A percentile compares a stretch with the other conserved stretches of the same genome.
Conservation (phyloP, 2,797 vertebrate species). For the Gastrophryne carolinensis region DNA sequence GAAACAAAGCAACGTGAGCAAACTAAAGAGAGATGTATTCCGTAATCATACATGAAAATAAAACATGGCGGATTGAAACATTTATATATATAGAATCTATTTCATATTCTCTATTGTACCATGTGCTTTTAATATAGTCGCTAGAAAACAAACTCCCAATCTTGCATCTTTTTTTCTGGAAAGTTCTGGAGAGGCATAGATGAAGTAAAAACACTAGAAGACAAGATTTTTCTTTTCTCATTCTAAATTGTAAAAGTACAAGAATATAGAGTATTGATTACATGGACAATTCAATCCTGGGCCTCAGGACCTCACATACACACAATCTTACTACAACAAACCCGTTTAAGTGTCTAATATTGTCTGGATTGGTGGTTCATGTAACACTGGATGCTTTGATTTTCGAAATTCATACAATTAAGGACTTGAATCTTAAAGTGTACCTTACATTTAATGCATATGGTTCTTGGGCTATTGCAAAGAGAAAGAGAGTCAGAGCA, state of each 20-base stretch:
- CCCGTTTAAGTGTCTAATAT: slow-evolving; percentile 21
- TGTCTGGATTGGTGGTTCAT: not conserved
- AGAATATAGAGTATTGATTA: slow-evolving; percentile 58
- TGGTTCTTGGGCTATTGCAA: too few species aligned
- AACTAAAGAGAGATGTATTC: not conserved
- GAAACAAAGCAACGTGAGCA: slow-evolving; percentile 12
- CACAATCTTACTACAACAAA: slow-evolving; percentile 59
- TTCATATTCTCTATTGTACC: slow-evolving; percentile 27
- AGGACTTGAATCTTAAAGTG: not conserved
- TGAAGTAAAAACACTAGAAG: slow-evolving; percentile 47
- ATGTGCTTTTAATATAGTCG: slow-evolving; percentile 46
- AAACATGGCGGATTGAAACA: slow-evolving; percentile 28
- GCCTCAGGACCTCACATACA: slow-evolving; percentile 58
- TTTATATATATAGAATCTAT: slow-evolving; percentile 33
- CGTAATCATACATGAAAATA: slow-evolving; percentile 26
- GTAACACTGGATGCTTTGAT: slow-evolving; percentile 8
- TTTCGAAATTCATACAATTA: not conserved
- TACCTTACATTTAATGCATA: not conserved
- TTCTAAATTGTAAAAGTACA: slow-evolving; percentile 60
- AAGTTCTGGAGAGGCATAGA: slow-evolving; percentile 55
- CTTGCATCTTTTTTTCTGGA: slow-evolving; percentile 22
- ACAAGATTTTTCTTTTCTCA: slow-evolving; percentile 52
- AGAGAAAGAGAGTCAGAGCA: too few species aligned
- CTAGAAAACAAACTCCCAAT: slow-evolving; percentile 33
- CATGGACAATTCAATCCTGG: slow-evolving; percentile 57